Base-by-base conservation (phyloP, 2,797 vertebrate genomes). In the Enteromius unitaeniatus region DNA sequence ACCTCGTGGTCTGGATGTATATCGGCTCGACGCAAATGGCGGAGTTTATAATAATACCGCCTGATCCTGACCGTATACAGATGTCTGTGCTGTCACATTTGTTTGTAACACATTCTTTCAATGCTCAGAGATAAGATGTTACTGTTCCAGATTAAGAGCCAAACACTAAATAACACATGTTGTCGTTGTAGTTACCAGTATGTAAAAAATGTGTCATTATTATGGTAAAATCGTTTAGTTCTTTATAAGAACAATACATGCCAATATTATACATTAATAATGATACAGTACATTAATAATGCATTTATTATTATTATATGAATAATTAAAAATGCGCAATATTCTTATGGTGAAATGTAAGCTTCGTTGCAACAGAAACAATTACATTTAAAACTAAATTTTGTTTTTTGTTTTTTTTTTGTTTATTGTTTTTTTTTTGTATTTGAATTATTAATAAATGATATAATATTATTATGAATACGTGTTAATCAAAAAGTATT, bases 1-100 rank as follows among this genome's bases (percentile, higher is more conserved):
- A 64, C 26, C 87, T 86, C 1, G 15, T 67, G 82, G 62, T 73
- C 4, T 23, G 85, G 86, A 31, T 47, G 81, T 26, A 23, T 4
- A 23, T 21, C 21, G n/a, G 42, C 8, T 8, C 15, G 23, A 73
- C 62, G 68, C 68, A 81, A 81, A 81, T 73, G 79, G 79, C 53
- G 79, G 79, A 10, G 31, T 51, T 53, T 17, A 68, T 79, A 23
- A 40, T 53, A 67, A 51, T 1, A 26, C 13, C 11, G 28, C 26
- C 7, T 23, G 28, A 78, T 7, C 13, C 40, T 62, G 28, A 26
- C 14, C 9, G 34, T 31, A 73, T 26, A 31, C 51, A 51, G 17
- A 34, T 64, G 9, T 40, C 34, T 13, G 34, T 40, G 4, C 6
- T 0, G 21, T 70, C 68, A 15, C n/a, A 70, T 47, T 26, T 19